Evolutionary conservation across 1,140 invertebrate species (phyloP).

Genomic region (Gryllus bimaculatus): DNA sequence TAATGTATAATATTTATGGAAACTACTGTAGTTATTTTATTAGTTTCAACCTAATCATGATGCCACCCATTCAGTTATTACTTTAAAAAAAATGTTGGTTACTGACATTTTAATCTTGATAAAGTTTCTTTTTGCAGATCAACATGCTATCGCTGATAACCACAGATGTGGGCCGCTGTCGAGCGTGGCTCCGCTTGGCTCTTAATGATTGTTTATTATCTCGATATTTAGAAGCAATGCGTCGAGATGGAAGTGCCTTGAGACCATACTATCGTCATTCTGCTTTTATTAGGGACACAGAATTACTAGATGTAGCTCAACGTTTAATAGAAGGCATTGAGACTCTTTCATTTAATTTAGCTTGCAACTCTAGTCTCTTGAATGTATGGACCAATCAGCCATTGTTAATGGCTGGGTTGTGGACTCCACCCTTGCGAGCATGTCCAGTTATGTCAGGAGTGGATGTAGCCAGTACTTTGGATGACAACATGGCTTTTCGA

Average conservation of each 20-base stretch:
- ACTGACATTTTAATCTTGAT: not conserved
- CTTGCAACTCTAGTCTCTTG: conserved; percentile 76
- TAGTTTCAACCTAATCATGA: too few species aligned
- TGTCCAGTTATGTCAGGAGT: conserved; percentile 53
- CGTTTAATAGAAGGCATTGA: conserved; percentile 69
- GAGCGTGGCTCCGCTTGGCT: conserved; percentile 80
- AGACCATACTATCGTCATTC: conserved; percentile 66
- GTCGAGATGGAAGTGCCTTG: conserved; percentile 56
- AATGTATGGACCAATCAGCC: conserved; percentile 85
- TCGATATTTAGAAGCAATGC: conserved; percentile 72
- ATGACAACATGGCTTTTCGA: conserved; percentile 17
- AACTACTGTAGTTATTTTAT: too few species aligned
- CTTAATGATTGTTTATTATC: conserved; percentile 80
- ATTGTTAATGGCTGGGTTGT: conserved; percentile 71
- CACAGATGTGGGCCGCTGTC: conserved; percentile 80
- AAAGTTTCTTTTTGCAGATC: not conserved
- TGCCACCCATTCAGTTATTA: not conserved
- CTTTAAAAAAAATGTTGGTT: not conserved
- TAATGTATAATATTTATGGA: too few species aligned
- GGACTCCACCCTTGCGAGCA: conserved; percentile 63
- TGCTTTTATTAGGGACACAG: conserved; percentile 69
- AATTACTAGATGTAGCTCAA: conserved; percentile 68
- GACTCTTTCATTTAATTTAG: conserved; percentile 64
- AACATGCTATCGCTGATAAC: conserved; percentile 43
- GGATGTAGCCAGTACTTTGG: conserved; percentile 60